Evolutionary conservation across 2,113 vertebrate genomes (phyloP), one percentile per base, ranked within the genome.

Genomic region (Gobius niger): DNA sequence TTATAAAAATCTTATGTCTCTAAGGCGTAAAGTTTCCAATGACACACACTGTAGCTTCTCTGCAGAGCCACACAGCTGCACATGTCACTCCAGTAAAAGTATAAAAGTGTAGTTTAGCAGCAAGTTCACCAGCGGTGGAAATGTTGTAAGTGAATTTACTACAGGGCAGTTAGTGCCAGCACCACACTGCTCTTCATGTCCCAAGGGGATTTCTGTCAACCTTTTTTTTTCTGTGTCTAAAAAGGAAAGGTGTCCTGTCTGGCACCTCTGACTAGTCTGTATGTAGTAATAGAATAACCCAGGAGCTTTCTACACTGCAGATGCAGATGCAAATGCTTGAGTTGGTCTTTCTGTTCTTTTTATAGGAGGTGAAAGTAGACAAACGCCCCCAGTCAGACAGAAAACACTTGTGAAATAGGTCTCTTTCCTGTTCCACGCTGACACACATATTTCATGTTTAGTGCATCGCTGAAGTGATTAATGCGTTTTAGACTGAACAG

Each of bases 341-440:
- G 64, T 71, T 44, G 65, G 34, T 49, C 41, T 54, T 62, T 74
- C 68, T 80, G 69, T 10, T 63, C 72, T 86, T 82, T 85, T 90
- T 87, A 81, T 83, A 87, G 85, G 70, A 84, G 85, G 73, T 80
- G 87, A 89, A 91, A 89, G 84, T 76, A 89, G 89, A 86, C 88
- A 86, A 80, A 86, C 82, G 62, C 81, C 81, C 89, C 80, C 84
- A 72, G 84, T 59, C 82, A 74, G 78, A 81, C 68, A 40, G 61
- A 19, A 51, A 19, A 53, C 44, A 69, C 76, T 82, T 80, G 78
- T 72, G 73, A 89, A 82, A 85, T 49, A 62, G 65, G 72, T 70
- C 61, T 53, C 81, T 82, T 77, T 88, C 75, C 73, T 74, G 53
- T 72, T 80, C 57, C 72, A 72, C 68, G 47, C 19, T 79, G 69